phyloP scores from a whole-genome alignment of 1,140 invertebrate genomes.

The Magallana gigas region DNA sequence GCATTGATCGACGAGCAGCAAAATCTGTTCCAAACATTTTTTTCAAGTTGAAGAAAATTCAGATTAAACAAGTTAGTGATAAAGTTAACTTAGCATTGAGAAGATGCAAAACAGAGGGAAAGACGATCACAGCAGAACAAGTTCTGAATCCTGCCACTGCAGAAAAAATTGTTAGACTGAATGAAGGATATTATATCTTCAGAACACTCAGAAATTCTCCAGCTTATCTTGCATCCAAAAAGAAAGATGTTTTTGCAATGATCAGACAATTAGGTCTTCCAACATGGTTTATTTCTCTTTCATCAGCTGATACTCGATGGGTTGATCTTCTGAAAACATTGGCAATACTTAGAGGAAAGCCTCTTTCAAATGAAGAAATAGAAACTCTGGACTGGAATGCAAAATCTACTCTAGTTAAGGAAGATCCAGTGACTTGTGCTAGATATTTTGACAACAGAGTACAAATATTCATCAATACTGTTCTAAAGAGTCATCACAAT shows the following conservation, averaged over 20 bases:
- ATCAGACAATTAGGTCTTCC: conserved; percentile 61
- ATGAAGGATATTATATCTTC: conserved; percentile 61
- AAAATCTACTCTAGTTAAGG: conserved; percentile 48
- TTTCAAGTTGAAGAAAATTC: conserved; percentile 57
- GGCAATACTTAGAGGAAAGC: conserved; percentile 36
- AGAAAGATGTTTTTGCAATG: conserved; percentile 66
- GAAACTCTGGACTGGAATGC: conserved; percentile 51
- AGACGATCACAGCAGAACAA: conserved; percentile 47
- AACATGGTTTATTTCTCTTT: conserved; percentile 56
- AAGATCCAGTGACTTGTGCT: conserved; percentile 60
- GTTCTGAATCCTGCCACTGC: conserved; percentile 25
- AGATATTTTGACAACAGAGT: conserved; percentile 56
- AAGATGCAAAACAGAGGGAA: conserved; percentile 48
- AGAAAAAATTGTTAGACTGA: conserved; percentile 49
- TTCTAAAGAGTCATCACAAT: conserved; percentile 48
- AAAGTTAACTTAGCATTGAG: conserved; percentile 51
- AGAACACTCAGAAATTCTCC: conserved; percentile 56
- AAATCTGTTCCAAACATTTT: conserved; percentile 53
- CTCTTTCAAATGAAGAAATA: conserved; percentile 41
- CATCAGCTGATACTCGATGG: conserved; percentile 61
- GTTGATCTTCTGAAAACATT: conserved; percentile 51
- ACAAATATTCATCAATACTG: conserved; percentile 50
- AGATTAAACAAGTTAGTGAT: conserved; percentile 53
- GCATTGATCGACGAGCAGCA: conserved; percentile 56
- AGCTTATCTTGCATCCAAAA: conserved; percentile 55